Percentiles rank a stretch among this genome's conserved stretches.
These are phyloP conservation scores for Ormyrus nitidulus DNA, from an alignment of 2,888 invertebrate genomes.

Conservation along the genomic window DNA sequence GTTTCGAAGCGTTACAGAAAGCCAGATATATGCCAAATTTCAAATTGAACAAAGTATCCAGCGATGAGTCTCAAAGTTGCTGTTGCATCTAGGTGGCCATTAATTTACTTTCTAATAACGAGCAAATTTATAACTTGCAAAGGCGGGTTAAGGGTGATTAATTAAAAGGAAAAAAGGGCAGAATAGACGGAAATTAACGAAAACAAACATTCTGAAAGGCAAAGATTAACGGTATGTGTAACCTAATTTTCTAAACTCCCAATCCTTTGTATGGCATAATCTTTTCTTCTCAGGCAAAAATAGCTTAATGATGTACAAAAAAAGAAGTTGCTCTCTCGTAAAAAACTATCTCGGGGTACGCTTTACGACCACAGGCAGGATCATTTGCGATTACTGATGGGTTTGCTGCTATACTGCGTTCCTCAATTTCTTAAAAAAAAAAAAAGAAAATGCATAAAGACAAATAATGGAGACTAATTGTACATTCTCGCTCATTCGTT, in stretches of 20 bases:
- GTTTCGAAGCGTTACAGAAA: constrained; percentile 2
- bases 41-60: constrained; percentile 17
- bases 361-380: constrained; percentile 14
- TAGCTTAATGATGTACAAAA: constrained; percentile 7
- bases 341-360: constrained; percentile 11
- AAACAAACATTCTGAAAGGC: constrained; percentile 10
- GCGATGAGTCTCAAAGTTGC: constrained; percentile 4
- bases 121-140: constrained; percentile 34
- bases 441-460: too few relatives aligned
- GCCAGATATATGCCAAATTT: neutral
- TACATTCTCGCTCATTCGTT: too few relatives aligned
- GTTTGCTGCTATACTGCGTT: too few relatives aligned
- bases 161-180: neutral
- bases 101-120: constrained; percentile 35
- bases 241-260: constrained; percentile 46
- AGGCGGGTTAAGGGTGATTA: constrained; percentile 19
- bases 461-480: too few relatives aligned
- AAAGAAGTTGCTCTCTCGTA: constrained; percentile 3
- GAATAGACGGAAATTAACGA: constrained; percentile 22
- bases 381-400: constrained; percentile 14
- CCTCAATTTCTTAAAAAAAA: too few relatives aligned
- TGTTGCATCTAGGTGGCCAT: neutral
- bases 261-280: constrained; percentile 20
- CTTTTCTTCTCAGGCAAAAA: constrained; percentile 25
- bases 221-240: constrained; percentile 17